A percentile compares a stretch with the other conserved stretches of the same genome.
Conservation (phyloP, 1,140 invertebrate species). For the Halesus radiatus region DNA sequence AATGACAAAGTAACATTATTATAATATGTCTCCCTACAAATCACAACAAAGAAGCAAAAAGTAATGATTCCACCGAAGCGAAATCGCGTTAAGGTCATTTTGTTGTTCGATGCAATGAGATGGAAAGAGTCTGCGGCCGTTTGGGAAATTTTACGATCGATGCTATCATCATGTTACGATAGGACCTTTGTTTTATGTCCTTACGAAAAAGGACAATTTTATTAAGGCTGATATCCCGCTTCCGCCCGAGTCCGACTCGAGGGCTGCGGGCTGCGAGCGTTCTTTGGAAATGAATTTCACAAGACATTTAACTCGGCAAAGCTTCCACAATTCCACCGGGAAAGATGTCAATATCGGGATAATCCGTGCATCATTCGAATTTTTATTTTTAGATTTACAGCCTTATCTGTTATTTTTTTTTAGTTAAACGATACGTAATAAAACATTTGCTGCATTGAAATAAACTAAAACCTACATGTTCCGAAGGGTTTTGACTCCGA, state of each 20-base stretch:
- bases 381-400: background rate
- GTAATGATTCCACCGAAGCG: no score
- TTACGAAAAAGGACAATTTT: constrained; percentile 34
- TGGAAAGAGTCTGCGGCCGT: constrained; percentile 16
- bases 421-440: no score
- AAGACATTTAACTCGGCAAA: constrained; percentile 17
- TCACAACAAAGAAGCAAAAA: no score
- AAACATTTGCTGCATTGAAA: no score
- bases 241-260: background rate
- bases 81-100: no score
- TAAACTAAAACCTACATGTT: no score
- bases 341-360: background rate
- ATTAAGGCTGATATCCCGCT: constrained; percentile 16
- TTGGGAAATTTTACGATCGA: constrained; percentile 22
- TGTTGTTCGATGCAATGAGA: constrained; percentile 13
- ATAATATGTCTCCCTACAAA: no score
- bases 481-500: no score
- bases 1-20: no score
- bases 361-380: background rate
- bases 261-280: background rate
- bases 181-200: constrained; percentile 33
- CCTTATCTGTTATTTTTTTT: no score
- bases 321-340: background rate
- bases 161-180: constrained; percentile 21
- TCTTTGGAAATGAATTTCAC: constrained; percentile 29